Evolutionary conservation across 2,113 vertebrate species (phyloP), one percentile per base, ranked within the genome.

Genomic region (Pongo pygmaeus): DNA sequence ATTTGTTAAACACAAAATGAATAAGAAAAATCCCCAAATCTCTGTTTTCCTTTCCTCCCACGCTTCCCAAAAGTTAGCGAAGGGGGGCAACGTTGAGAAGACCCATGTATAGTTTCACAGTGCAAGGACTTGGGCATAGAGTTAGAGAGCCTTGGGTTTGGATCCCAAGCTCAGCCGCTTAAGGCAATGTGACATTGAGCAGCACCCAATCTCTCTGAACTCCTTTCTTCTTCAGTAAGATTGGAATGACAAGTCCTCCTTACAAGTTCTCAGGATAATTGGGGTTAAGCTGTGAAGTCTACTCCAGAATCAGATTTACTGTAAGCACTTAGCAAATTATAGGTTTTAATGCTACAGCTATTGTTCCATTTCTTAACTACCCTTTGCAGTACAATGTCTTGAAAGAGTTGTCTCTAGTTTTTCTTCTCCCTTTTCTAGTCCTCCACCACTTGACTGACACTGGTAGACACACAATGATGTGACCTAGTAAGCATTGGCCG

Each of bases 1-100:
- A 93, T 95, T 89, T 52, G 46, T 48, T 35, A 70, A 95, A 89
- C 27, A 46, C 32, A 94, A 79, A 95, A 75, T 77, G 84, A 93
- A 64, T 64, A 64, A n/a, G 6, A n/a, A 97, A 85, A 81, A 75
- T 48, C 27, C 18, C 70, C 52, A 52, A 57, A 27, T 59, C 40
- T 89, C 55, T 40, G 50, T 88, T 91, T 80, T 35, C 70, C 40
- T 78, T 12, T 4, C 48, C 16, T 61, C 52, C 52, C 6, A 35
- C 14, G 5, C 32, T 78, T 67, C 55, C 50, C 81, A 72, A 72
- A 91, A 52, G 35, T 57, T 64, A 38, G 27, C 17, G 25, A 14
- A 7, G 2, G n/a, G 9, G 12, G 59, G 1, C 10, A 48, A 25
- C 38, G 35, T 9, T 25, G 11, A 69, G 72, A 84, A 91, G 9